Percentiles rank a stretch among this genome's conserved stretches.
Conservation (phyloP, 2,113 vertebrate species). For the Cololabis saira region DNA sequence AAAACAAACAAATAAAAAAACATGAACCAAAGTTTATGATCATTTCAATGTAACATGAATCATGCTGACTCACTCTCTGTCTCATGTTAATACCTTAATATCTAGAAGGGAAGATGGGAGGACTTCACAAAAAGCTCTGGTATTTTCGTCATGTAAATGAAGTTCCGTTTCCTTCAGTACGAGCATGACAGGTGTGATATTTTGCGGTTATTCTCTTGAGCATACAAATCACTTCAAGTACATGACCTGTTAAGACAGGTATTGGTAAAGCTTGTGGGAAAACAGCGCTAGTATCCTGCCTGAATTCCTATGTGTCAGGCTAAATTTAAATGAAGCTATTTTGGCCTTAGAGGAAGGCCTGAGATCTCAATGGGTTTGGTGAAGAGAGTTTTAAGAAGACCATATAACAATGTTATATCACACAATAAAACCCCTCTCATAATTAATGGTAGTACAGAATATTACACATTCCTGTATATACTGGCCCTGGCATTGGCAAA, state of each 20-base stretch:
- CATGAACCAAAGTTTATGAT: too few species aligned
- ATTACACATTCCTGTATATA: slow-evolving; percentile 13
- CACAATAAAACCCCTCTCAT: neutral
- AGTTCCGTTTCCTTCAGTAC: slow-evolving; percentile 2
- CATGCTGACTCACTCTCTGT: neutral
- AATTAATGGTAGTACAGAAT: slow-evolving; percentile 33
- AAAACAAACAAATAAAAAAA: too few species aligned
- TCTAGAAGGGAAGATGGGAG: neutral
- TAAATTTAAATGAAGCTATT: slow-evolving; percentile 5
- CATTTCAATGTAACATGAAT: neutral
- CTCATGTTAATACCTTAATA: neutral
- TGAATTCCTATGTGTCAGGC: slow-evolving; percentile 14
- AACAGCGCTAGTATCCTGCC: slow-evolving; percentile 6
- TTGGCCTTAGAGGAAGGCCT: neutral
- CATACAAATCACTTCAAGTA: slow-evolving; percentile 6
- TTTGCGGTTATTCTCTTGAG: slow-evolving; percentile 3
- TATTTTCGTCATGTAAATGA: slow-evolving; percentile 3
- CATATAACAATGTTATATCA: slow-evolving; percentile 14
- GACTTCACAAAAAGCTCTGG: neutral
- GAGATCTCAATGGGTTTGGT: too few species aligned
- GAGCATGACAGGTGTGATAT: slow-evolving; percentile 11
- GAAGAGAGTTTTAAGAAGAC: neutral
- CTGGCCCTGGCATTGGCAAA: slow-evolving; percentile 65
- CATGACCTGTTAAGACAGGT: slow-evolving; percentile 36
- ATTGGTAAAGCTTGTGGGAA: slow-evolving; percentile 25